Percentiles rank a stretch among this genome's conserved stretches.
Conservation (phyloP, 2,888 invertebrate genomes). For the Calliphora vomitoria region DNA sequence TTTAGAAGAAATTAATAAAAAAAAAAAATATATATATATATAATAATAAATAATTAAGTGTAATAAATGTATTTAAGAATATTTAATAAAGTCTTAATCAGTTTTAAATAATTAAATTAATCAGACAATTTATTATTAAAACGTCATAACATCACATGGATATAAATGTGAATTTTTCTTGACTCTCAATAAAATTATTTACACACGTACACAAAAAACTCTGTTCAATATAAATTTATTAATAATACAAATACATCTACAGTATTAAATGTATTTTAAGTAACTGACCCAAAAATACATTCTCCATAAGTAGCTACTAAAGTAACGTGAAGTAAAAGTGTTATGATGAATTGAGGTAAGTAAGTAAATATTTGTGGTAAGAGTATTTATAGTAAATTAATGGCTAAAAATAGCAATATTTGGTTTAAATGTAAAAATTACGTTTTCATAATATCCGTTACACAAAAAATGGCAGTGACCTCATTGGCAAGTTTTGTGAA, state of each 20-base stretch:
- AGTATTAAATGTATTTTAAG: not conserved
- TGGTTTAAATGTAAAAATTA: too few relatives aligned
- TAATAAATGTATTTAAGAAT: slow-evolving; percentile 18
- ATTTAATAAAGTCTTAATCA: slow-evolving; percentile 41
- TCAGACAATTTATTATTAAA: slow-evolving; percentile 26
- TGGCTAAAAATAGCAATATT: slow-evolving; percentile 34
- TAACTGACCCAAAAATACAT: slow-evolving; percentile 58
- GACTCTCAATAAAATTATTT: not conserved
- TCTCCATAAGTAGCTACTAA: too few relatives aligned
- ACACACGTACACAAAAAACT: too few relatives aligned
- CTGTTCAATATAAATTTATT: not conserved
- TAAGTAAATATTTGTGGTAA: slow-evolving; percentile 50
- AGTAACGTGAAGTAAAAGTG: slow-evolving; percentile 33
- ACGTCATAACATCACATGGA: slow-evolving; percentile 49
- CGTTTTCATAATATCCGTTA: not conserved
- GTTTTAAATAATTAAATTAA: slow-evolving; percentile 40
- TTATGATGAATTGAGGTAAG: slow-evolving; percentile 7
- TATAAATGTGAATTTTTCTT: slow-evolving; percentile 46
- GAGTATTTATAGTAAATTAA: slow-evolving; percentile 39
- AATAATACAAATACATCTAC: not conserved
- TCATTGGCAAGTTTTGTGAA: not conserved
- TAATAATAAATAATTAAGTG: not conserved
- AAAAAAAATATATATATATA: too few relatives aligned
- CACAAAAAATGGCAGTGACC: not conserved
- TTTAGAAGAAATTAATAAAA: slow-evolving; percentile 11